Evolutionary conservation across 2,797 vertebrate species (phyloP), one percentile per base, ranked within the genome.

Genomic region (Platalea minor): DNA sequence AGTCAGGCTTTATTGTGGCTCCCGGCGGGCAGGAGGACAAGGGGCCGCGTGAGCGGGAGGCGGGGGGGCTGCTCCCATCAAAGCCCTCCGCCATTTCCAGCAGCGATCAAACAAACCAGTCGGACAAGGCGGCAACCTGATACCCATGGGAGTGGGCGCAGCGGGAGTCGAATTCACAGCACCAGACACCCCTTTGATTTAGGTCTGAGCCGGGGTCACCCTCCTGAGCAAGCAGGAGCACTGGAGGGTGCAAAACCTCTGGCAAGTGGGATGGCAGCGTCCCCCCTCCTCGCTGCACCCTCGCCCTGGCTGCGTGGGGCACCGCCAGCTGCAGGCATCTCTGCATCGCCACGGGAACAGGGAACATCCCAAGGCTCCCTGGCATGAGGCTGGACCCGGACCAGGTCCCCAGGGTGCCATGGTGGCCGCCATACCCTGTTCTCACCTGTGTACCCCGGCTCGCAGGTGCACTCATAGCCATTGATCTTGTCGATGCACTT

Each of bases 401-500:
- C 11, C 54, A 41, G 11, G 54, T 67, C 63, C 78, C 63, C 43
- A 13, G 63, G 59, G 82, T 0, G 46, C 43, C 13, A 5, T 0
- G 9, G 54, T 53, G 35, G 59, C 69, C 7, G 1, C 83, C 11
- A 19, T 54, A 29, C 29, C 89, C 78, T 95, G 92, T 88, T 43
- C 98, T 98, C 96, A 99, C 99, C 99, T 21, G 99, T 98, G 97
- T 99, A 99, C 28, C 99, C 99, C 0, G 98, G 99, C 95, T 99
- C 98, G 0, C 99, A 99, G 54, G 98, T 97, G 33, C 99, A 99
- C 86, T 99, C 99, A 0, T 99, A 99, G 96, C 99, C 98, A 0
- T 99, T 98, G 80, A 99, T 99, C 98, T 99, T 99, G 98, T 99
- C 99, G 4, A 99, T 98, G 91, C 99, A 99, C 13, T 99, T 99